Base-by-base conservation (phyloP, 2,888 invertebrate genomes). In the Pollenia angustigena region DNA sequence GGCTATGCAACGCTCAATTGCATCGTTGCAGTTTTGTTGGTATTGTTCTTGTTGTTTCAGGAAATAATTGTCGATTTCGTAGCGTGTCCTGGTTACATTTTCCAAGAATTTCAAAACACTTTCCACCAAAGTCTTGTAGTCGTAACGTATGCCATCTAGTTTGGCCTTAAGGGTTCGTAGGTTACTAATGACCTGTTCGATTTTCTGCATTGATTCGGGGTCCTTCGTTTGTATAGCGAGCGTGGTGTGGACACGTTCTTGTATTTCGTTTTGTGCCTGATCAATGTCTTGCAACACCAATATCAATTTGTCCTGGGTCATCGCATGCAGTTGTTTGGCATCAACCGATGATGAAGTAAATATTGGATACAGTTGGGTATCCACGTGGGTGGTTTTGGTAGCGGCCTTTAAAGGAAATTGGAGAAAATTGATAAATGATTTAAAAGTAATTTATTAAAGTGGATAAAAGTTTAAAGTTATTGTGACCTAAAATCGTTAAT, bases 281-380 rank as follows among this genome's bases (percentile, higher is more conserved):
- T 94, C 94, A 54, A 96, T 94, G 90, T 96, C 95, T 50, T 95
- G 94, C 82, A 95, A 91, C 71, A 95, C 95, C 18, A 94, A 93
- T 62, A 93, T 91, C 62, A 95, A 93, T 90, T 95, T 95, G 69
- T 94, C 94, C 88, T 95, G 94, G 10, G 96, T 94, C 90, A 95
- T 94, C 46, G 93, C 91, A 50, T 94, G 92, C 87, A 96, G 93
- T 66, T 94, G 94, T 87, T 93, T 94, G 14, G 96, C 95, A 88
- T 95, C 94, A 62, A 94, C 94, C 4, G 96, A 94, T 84, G 94
- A 94, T 16, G 95, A 95, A 68, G 95, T 95, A 88, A 97, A 95
- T 68, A 96, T 95, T 32, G 97, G 97, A 94, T 97, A 97, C 82
- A 97, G 93, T 90, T 96, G 96, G 68, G 95, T 94, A 91, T 96